Conservation (phyloP, 2,113 vertebrate species). For the Romanogobio albipinnatus region DNA sequence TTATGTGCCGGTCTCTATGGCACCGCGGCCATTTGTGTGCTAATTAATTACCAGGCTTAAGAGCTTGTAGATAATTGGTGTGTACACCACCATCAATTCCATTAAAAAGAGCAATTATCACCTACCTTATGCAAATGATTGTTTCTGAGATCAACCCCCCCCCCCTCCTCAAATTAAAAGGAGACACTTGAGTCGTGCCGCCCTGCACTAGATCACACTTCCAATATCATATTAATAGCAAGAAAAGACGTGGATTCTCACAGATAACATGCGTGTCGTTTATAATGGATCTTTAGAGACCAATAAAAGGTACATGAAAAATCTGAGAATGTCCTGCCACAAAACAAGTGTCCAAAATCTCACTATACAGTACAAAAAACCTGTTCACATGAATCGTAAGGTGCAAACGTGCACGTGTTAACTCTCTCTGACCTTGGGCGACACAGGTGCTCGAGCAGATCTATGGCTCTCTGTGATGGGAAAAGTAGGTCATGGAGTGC, state of each 20-base stretch:
- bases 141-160: conserved; percentile 32
- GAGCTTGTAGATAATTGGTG: conserved; percentile 59
- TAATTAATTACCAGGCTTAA: conserved; percentile 61
- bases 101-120: conserved; percentile 61
- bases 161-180: conserved; percentile 49
- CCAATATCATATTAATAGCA: conserved; percentile 34
- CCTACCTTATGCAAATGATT: conserved; percentile 52
- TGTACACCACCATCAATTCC: conserved; percentile 60
- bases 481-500: conserved; percentile 49
- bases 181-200: conserved; percentile 39
- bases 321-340: background rate
- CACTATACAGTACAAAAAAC: background rate
- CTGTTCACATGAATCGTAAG: background rate
- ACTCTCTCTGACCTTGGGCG: conserved; percentile 43
- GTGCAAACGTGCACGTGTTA: background rate
- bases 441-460: conserved; percentile 25
- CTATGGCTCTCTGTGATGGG: background rate
- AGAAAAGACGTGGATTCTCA: conserved; percentile 20
- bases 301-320: background rate
- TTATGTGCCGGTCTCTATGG: conserved; percentile 46
- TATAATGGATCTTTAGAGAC: conserved; percentile 27
- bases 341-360: background rate
- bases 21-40: conserved; percentile 49
- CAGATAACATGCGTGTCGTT: background rate
- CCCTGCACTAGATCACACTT: conserved; percentile 45